These are phyloP conservation scores for Anorthoa munda DNA, from an alignment of 2,888 invertebrate genomes.

Conservation along the genomic window DNA sequence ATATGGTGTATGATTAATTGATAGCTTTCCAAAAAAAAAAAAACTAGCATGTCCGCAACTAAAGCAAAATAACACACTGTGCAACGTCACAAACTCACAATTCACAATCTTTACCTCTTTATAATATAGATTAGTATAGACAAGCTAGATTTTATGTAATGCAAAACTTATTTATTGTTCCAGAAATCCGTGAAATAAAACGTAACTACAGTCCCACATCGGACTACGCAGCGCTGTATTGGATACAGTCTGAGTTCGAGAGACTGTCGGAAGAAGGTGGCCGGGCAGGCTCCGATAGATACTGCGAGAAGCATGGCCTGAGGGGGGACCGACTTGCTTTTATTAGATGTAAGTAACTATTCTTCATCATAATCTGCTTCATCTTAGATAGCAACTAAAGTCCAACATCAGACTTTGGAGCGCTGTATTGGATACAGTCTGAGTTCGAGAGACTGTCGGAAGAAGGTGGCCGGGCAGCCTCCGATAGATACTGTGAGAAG, in stretches of 20 bases:
- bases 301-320: conserved; percentile 85
- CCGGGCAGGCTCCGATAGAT: conserved; percentile 72
- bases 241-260: conserved; percentile 90
- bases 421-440: conserved; percentile 90
- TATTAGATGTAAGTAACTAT: conserved; percentile 85
- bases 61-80: no score
- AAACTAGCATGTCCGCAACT: no score
- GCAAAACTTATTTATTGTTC: conserved; percentile 13
- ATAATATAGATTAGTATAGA: no score
- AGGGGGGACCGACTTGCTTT: conserved; percentile 88
- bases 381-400: conserved; percentile 77
- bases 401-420: conserved; percentile 92
- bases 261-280: conserved; percentile 72
- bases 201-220: conserved; percentile 88
- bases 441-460: conserved; percentile 84
- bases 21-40: no score
- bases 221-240: conserved; percentile 92
- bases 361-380: no score
- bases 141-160: no score
- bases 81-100: no score
- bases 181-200: conserved; percentile 90
- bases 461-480: conserved; percentile 68
- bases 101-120: no score
- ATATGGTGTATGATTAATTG: no score
- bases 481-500: conserved; percentile 83